Conservation (phyloP, 2,797 vertebrate genomes). For the Varecia variegata region DNA sequence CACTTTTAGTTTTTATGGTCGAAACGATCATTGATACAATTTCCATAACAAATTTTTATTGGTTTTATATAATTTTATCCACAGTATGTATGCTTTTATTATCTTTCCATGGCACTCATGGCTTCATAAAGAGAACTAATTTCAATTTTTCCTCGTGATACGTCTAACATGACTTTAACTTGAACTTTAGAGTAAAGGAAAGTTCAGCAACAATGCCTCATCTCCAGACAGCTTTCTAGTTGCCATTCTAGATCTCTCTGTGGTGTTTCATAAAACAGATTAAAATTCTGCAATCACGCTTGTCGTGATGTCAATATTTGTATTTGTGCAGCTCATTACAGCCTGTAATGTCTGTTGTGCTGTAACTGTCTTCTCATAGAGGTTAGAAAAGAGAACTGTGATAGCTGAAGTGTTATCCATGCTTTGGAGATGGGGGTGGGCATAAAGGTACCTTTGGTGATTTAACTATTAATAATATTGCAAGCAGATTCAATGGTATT, state of each 20-base stretch:
- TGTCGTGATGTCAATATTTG: neutral
- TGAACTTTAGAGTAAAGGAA: neutral
- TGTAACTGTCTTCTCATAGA: neutral
- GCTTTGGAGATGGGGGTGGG: neutral
- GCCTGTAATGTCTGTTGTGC: neutral
- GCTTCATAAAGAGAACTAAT: neutral
- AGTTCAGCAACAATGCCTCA: neutral
- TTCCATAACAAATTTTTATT: neutral
- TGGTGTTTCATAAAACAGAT: neutral
- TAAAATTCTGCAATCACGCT: neutral
- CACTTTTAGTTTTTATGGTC: neutral
- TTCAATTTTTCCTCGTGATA: neutral
- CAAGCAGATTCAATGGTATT: neutral
- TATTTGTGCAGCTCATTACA: neutral
- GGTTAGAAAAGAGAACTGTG: neutral
- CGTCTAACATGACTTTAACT: neutral
- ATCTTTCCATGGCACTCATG: neutral
- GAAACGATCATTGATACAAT: neutral
- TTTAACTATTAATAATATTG: neutral
- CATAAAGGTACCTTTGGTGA: neutral
- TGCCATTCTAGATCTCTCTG: neutral
- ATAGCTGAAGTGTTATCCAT: neutral
- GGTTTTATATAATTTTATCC: neutral
- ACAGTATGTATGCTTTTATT: neutral
- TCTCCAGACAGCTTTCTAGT: neutral